Evolutionary conservation across 2,797 vertebrate species (phyloP).

Genomic region (Lates japonicus): DNA sequence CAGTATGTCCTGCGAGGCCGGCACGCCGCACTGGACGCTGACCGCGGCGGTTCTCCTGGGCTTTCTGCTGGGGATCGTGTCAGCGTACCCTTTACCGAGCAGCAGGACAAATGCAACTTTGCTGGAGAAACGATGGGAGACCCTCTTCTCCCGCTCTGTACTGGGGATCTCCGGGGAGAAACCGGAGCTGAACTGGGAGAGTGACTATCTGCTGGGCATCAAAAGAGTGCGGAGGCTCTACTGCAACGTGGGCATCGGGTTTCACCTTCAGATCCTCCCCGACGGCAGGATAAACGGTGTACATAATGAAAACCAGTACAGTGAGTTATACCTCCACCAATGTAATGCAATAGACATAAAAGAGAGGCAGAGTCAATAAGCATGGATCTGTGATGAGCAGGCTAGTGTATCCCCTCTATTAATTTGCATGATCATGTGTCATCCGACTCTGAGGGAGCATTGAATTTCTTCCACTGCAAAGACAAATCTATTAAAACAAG

Average conservation of each 20-base stretch:
- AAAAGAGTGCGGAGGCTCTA: constrained; percentile 96
- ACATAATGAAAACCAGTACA: constrained; percentile 97
- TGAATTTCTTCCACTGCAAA: constrained; percentile 76
- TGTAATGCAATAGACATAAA: constrained; percentile 80
- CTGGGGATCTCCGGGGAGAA: constrained; percentile 92
- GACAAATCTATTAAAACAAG: constrained; percentile 82
- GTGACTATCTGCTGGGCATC: constrained; percentile 97
- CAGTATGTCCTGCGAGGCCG: constrained; percentile 95
- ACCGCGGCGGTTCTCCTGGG: constrained; percentile 89
- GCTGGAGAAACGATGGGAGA: constrained; percentile 92
- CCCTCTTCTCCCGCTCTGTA: constrained; percentile 92
- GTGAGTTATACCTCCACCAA: constrained; percentile 91
- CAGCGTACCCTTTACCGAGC: constrained; percentile 86
- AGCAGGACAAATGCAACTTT: constrained; percentile 89
- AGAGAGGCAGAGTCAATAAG: constrained; percentile 72
- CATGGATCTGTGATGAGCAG: constrained; percentile 75
- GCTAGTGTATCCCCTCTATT: constrained; percentile 59
- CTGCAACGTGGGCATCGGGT: constrained; percentile 99
- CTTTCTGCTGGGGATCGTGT: constrained; percentile 89
- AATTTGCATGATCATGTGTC: constrained; percentile 80
- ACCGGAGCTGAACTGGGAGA: constrained; percentile 93
- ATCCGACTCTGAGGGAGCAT: constrained; percentile 73
- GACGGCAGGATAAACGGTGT: constrained; percentile 94
- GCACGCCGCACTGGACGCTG: constrained; percentile 90
- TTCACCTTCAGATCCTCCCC: constrained; percentile 96